A percentile compares a stretch with the other conserved stretches of the same genome.
Conservation (phyloP, 2,113 vertebrate genomes). For the Cisticola juncidis region DNA sequence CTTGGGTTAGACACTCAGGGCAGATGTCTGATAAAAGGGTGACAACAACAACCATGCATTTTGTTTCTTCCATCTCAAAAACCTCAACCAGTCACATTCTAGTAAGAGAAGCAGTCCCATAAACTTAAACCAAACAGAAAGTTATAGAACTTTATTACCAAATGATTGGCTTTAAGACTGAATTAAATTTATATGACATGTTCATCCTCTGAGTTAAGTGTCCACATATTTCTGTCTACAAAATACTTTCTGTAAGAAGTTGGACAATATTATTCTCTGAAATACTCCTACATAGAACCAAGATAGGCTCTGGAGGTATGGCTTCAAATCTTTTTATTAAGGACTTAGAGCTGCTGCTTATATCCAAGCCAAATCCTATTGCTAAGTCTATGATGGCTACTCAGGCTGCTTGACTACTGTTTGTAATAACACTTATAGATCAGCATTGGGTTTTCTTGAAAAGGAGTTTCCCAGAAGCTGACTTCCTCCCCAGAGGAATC, state of each 20-base stretch:
- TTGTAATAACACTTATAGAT: not conserved
- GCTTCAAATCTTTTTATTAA: not conserved
- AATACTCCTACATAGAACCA: not conserved
- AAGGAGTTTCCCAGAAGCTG: not conserved
- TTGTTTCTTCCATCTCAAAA: not conserved
- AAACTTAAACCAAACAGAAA: not conserved
- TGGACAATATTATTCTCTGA: not conserved
- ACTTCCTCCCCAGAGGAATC: not conserved
- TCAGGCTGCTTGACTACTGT: not conserved
- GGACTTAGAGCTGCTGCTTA: not conserved
- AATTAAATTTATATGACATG: not conserved
- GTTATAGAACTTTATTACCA: not conserved
- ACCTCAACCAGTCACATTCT: not conserved
- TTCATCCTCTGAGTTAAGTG: not conserved
- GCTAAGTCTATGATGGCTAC: not conserved
- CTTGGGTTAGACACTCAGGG: not conserved
- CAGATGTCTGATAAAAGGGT: not conserved
- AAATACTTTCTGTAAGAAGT: not conserved
- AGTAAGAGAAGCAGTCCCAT: not conserved
- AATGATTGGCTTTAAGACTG: fast-evolving
- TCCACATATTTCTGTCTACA: not conserved
- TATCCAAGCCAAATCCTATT: not conserved
- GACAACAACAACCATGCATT: not conserved
- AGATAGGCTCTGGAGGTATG: not conserved
- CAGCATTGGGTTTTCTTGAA: not conserved